A percentile compares a stretch with the other conserved stretches of the same genome.
Conservation (phyloP, 1,140 invertebrate genomes). For the Ylistrum balloti region DNA sequence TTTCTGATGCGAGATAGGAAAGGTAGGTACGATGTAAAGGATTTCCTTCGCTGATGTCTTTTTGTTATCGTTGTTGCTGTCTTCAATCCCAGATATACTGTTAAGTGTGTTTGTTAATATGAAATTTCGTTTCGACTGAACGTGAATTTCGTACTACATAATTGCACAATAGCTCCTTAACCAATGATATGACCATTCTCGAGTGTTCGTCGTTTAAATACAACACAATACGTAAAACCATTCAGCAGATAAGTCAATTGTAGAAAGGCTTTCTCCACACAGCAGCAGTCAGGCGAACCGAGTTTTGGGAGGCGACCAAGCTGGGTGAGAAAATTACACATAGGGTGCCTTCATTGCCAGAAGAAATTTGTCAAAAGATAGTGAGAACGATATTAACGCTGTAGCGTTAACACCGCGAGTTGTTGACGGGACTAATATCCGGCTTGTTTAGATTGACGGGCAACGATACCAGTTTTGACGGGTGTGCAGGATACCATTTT, state of each 20-base stretch:
- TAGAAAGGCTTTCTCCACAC: not conserved
- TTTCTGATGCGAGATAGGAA: too few species aligned
- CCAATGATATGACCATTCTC: too few species aligned
- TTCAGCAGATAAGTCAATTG: not conserved
- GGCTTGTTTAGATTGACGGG: not conserved
- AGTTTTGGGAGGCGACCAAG: not conserved
- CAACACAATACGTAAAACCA: not conserved
- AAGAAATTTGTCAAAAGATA: slow-evolving; percentile 36
- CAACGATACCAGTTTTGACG: not conserved
- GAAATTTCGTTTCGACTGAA: too few species aligned
- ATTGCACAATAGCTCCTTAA: too few species aligned
- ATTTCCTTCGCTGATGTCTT: too few species aligned
- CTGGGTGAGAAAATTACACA: not conserved
- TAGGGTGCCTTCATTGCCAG: not conserved
- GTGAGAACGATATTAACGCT: not conserved
- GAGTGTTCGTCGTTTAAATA: too few species aligned
- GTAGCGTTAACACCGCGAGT: not conserved
- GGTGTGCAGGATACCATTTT: not conserved
- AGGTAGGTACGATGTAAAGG: too few species aligned
- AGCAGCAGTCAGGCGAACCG: not conserved
- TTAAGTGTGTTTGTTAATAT: too few species aligned
- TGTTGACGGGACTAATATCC: not conserved
- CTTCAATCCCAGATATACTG: too few species aligned
- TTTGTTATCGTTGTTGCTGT: too few species aligned
- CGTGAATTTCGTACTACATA: too few species aligned